These are phyloP conservation scores for Tetranychus urticae DNA, from an alignment of 1,140 invertebrate species.

Conservation along the genomic window DNA sequence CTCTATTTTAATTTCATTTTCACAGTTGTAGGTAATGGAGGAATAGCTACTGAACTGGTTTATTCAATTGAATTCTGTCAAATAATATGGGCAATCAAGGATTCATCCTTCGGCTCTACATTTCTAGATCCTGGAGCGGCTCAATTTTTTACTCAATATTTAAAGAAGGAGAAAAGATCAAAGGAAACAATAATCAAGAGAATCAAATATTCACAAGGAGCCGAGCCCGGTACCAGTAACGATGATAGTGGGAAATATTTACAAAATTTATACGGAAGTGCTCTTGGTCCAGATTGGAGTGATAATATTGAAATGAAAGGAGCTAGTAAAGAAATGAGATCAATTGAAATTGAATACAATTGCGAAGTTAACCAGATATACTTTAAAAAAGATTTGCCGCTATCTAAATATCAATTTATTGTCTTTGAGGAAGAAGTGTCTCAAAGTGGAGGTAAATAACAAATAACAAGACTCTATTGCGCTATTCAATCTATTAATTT, in stretches of 20 bases:
- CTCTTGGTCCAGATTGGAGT: constrained; percentile 88
- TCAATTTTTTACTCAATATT: constrained; percentile 51
- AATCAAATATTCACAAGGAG: constrained; percentile 20
- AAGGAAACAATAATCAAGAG: constrained; percentile 17
- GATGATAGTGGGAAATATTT: too few relatives aligned
- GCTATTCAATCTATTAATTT: background rate
- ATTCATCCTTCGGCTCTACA: constrained; percentile 67
- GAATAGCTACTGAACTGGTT: constrained; percentile 86
- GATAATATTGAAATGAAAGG: constrained; percentile 37
- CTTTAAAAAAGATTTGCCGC: constrained; percentile 8
- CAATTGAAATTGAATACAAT: constrained; percentile 35
- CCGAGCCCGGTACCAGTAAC: too few relatives aligned
- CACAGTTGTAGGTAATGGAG: constrained; percentile 78
- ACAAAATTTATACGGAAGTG: constrained; percentile 34
- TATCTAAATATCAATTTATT: background rate
- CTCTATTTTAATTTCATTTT: background rate
- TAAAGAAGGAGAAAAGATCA: constrained; percentile 12
- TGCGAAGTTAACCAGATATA: constrained; percentile 33
- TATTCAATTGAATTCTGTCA: constrained; percentile 59
- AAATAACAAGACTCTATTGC: background rate
- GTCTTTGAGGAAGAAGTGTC: background rate
- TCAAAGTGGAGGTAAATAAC: background rate
- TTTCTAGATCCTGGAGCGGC: constrained; percentile 90
- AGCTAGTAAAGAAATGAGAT: constrained; percentile 16
- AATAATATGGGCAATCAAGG: constrained; percentile 78